Evolutionary conservation across 2,888 invertebrate genomes (phyloP).

Genomic region (Drosophila bunnanda): DNA sequence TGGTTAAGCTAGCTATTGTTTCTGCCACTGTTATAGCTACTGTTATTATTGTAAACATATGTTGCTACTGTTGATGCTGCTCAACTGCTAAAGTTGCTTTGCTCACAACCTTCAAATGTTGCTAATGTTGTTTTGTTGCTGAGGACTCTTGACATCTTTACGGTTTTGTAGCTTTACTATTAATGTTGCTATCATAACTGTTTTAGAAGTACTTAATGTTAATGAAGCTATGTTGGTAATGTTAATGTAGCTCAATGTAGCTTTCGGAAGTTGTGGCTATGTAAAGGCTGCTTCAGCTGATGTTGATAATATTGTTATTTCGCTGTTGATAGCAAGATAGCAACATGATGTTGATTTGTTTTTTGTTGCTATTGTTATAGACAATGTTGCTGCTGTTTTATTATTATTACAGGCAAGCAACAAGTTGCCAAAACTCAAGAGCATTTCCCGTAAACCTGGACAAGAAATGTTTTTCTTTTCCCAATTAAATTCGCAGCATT

Average conservation of each 20-base stretch:
- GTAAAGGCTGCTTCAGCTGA: neutral
- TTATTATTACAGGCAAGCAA: constrained; percentile 42
- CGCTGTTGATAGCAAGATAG: neutral
- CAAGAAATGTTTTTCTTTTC: constrained; percentile 2
- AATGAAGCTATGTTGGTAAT: neutral
- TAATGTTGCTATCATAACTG: neutral
- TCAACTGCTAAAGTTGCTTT: neutral
- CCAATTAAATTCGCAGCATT: neutral
- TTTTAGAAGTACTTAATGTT: neutral
- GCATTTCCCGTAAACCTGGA: constrained; percentile 37
- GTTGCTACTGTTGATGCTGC: neutral
- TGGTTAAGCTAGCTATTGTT: neutral
- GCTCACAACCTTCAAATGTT: neutral
- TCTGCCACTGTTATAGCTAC: neutral
- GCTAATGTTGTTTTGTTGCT: neutral
- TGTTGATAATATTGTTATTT: neutral
- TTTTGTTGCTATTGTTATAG: neutral
- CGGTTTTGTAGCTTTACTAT: neutral
- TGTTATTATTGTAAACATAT: neutral
- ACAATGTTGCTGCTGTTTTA: neutral
- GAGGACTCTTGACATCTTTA: neutral
- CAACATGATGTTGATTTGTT: neutral
- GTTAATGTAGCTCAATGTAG: neutral
- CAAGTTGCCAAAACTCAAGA: constrained; percentile 57
- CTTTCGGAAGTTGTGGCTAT: no score